Base-by-base conservation (phyloP, 1,140 invertebrate species). In the Aphelinus atriplicis region DNA sequence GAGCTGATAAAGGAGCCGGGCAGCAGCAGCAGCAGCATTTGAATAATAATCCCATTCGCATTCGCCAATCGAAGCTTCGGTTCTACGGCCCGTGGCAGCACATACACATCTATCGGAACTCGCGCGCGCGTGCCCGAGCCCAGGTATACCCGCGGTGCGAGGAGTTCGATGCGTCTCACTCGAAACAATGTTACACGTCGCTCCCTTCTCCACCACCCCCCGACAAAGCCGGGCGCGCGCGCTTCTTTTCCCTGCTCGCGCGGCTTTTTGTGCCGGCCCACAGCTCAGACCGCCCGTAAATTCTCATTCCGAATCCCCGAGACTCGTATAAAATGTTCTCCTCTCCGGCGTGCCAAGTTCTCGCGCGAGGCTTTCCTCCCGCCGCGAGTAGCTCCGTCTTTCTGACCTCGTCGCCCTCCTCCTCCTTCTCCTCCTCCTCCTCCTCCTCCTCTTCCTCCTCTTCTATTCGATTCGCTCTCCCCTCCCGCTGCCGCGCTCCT, bases 261-360 rank as follows among this genome's bases (percentile, higher is more conserved):
- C 77, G 76, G 76, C 76, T 80, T 79, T 80, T 78, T 51, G 60
- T 42, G 61, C 70, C 26, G 3, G 4, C 47, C 43, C 10, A 80
- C 69, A 71, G 79, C 79, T 78, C 81, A 81, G 79, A 81, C 85
- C 81, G 84, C 81, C 84, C 86, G 86, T 87, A 87, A 88, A 87
- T 88, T 79, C 85, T 87, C 85, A 87, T 88, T 87, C 81, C 85
- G 81, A 87, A 87, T 88, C 86, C 82, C 82, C 86, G 79, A 84
- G 83, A 85, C 85, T 86, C 85, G 79, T 88, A 88, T 88, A 87
- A 87, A 87, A 85, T 85, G 78, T 75, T 77, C 79, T 69, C 65
- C 61, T 26, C 26, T 26, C 26, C 26, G 26, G 26, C 72, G 67
- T 75, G 64, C 69, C 63, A 72, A 77, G 64, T 72, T 72, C 65